A percentile compares a stretch with the other conserved stretches of the same genome.
Evolutionary conservation across 35 echinoderm and acorn worm genomes (phyloP).

Genomic region (Stichopus chloronotus): DNA sequence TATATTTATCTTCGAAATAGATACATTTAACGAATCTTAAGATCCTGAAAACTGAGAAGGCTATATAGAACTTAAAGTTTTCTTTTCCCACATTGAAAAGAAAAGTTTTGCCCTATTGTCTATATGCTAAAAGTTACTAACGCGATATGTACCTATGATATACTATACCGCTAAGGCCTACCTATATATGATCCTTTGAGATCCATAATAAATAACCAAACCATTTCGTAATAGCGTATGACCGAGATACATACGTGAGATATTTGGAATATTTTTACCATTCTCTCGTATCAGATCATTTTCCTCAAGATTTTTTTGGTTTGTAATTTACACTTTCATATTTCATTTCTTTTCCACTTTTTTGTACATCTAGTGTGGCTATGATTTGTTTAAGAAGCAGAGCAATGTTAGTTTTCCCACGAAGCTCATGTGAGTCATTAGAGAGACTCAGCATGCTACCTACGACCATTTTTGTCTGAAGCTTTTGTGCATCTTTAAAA

Average conservation of each 20-base stretch:
- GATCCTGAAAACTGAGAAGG: too few species aligned
- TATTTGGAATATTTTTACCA: background rate
- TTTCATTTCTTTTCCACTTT: background rate
- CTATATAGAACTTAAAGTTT: too few species aligned
- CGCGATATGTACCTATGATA: too few species aligned
- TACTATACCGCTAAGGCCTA: too few species aligned
- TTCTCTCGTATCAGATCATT: background rate
- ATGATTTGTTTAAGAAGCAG: constrained; percentile 13
- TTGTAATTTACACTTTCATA: background rate
- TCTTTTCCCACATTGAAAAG: too few species aligned
- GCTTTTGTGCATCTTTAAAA: background rate
- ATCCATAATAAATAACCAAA: too few species aligned
- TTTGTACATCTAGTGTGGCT: background rate
- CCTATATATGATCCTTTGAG: too few species aligned
- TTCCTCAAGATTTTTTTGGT: background rate
- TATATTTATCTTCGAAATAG: too few species aligned
- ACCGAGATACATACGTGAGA: background rate
- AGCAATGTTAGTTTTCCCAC: background rate
- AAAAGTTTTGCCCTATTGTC: too few species aligned
- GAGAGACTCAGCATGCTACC: background rate
- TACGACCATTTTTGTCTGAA: constrained; percentile 27
- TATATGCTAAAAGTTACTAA: too few species aligned
- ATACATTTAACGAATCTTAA: too few species aligned
- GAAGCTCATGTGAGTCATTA: constrained; percentile 40
- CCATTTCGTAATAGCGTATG: too few species aligned